Percentiles rank a stretch among this genome's conserved stretches.
These are phyloP conservation scores for Aeoliscus strigatus DNA, from an alignment of 2,797 vertebrate genomes.

Conservation along the genomic window DNA sequence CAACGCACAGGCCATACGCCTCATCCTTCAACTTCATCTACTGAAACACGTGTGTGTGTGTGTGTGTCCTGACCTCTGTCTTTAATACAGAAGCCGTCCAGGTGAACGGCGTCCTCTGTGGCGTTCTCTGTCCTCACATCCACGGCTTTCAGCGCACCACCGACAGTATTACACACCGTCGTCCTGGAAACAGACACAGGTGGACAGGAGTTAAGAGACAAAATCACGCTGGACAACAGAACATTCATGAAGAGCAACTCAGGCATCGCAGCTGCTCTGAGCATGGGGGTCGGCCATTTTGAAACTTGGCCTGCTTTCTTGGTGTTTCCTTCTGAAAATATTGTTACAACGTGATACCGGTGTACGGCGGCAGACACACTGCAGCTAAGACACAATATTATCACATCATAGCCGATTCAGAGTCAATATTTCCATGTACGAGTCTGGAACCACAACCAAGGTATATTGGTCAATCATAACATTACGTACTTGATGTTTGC, in stretches of 20 bases:
- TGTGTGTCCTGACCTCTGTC: constrained; percentile 81
- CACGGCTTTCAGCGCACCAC: constrained; percentile 75
- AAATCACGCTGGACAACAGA: too few species aligned
- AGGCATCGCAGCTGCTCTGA: too few species aligned
- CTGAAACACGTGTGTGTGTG: too few species aligned
- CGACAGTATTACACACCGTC: constrained; percentile 78
- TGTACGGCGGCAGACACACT: too few species aligned
- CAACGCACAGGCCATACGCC: not conserved
- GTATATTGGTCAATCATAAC: too few species aligned
- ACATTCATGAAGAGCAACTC: too few species aligned
- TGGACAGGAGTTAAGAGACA: too few species aligned
- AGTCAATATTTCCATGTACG: constrained; percentile 36
- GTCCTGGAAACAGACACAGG: constrained; percentile 67
- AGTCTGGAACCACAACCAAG: constrained; percentile 6
- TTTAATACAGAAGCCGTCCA: constrained; percentile 83
- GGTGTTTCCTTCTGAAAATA: too few species aligned
- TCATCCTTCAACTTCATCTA: too few species aligned
- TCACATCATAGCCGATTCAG: constrained; percentile 17
- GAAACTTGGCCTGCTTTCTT: too few species aligned
- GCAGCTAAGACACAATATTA: constrained; percentile 34
- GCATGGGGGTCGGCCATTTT: too few species aligned
- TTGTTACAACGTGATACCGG: constrained; percentile 53
- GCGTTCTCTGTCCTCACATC: constrained; percentile 80
- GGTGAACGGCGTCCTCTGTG: constrained; percentile 65
- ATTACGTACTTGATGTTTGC: too few species aligned